phyloP scores from a whole-genome alignment of 1,140 invertebrate species.

The Drosophila leontia region DNA sequence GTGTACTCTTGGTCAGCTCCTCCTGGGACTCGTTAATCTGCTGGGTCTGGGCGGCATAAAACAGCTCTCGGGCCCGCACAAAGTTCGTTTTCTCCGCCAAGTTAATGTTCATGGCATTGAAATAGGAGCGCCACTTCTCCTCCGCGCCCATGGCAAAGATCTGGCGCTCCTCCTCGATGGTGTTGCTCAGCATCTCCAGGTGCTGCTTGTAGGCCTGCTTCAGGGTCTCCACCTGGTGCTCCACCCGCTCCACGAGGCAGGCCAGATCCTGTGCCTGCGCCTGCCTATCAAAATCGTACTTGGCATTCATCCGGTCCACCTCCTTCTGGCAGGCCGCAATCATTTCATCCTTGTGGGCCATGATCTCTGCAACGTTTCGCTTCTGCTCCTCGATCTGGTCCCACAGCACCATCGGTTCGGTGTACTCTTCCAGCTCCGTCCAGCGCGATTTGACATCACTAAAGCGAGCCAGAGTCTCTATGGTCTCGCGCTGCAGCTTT shows the following conservation, averaged over 20 bases:
- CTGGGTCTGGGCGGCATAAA: constrained; percentile 87
- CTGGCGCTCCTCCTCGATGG: constrained; percentile 88
- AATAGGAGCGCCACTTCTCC: constrained; percentile 89
- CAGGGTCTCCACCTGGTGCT: constrained; percentile 92
- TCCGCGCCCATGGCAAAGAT: constrained; percentile 86
- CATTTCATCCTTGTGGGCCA: constrained; percentile 91
- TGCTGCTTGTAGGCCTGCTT: constrained; percentile 90
- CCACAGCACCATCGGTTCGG: constrained; percentile 92
- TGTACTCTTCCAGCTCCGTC: constrained; percentile 89
- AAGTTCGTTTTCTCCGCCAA: constrained; percentile 86
- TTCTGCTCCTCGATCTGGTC: constrained; percentile 90
- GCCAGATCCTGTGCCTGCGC: constrained; percentile 87
- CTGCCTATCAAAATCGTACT: constrained; percentile 88
- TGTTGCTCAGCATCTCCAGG: constrained; percentile 89
- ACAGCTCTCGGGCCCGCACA: constrained; percentile 87
- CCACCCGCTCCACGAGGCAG: constrained; percentile 90
- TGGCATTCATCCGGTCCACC: constrained; percentile 89
- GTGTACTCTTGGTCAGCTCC: constrained; percentile 89
- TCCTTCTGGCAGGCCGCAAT: constrained; percentile 91
- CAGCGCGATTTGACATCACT: constrained; percentile 90
- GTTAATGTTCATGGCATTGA: constrained; percentile 87
- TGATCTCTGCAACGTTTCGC: constrained; percentile 89
- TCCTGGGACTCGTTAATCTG: constrained; percentile 88
- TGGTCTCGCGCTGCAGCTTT: constrained; percentile 61
- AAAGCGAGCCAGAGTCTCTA: constrained; percentile 86